Evolutionary conservation across 2,888 invertebrate species (phyloP).

Genomic region (Lapara coniferarum): DNA sequence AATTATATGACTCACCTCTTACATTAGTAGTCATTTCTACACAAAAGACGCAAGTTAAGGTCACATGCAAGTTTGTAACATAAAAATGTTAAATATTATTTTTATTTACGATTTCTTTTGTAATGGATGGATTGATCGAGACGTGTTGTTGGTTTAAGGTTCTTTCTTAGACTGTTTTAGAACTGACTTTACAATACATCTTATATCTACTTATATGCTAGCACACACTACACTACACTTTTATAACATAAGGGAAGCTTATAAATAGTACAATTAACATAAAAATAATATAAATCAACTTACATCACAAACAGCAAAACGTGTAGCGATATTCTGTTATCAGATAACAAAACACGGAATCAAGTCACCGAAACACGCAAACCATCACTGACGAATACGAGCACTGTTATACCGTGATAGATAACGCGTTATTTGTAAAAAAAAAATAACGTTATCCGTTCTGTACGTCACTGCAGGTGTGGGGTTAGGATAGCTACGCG

Average conservation of each 20-base stretch:
- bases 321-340: slow-evolving; percentile 41
- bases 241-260: neutral
- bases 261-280: neutral
- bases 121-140: no score
- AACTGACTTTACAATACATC: no score
- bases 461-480: slow-evolving; percentile 66
- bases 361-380: slow-evolving; percentile 42
- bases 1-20: neutral
- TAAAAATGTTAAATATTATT: neutral
- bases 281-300: slow-evolving; percentile 41
- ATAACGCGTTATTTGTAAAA: slow-evolving; percentile 34
- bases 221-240: no score
- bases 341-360: slow-evolving; percentile 44
- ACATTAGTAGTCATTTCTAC: neutral
- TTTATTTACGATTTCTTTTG: neutral
- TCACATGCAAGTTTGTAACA: neutral
- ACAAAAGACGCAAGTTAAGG: neutral
- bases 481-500: slow-evolving; percentile 49
- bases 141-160: no score
- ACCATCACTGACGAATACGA: slow-evolving; percentile 18
- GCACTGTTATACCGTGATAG: slow-evolving; percentile 35
- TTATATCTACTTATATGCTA: no score
- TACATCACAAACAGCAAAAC: slow-evolving; percentile 50
- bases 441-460: slow-evolving; percentile 32
- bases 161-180: no score